Percentiles rank a stretch among this genome's conserved stretches.
Evolutionary conservation across 2,113 vertebrate genomes (phyloP).

Genomic region (Eidolon helvum): DNA sequence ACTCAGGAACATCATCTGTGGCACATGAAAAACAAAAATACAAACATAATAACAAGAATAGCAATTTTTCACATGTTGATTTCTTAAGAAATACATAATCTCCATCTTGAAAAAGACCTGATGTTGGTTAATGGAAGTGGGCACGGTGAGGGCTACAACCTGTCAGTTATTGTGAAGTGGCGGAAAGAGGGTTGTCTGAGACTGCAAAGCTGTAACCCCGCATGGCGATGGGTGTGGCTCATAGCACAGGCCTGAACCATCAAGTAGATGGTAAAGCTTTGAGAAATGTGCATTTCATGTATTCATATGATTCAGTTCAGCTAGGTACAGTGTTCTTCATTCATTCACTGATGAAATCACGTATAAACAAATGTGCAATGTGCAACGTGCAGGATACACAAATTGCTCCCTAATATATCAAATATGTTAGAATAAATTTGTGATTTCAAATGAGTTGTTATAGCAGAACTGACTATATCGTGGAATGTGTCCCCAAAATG

Average conservation of each 20-base stretch:
- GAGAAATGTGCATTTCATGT: background rate
- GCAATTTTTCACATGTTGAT: background rate
- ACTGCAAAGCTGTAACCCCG: rapidly evolving
- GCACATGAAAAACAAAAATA: background rate
- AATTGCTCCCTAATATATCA: background rate
- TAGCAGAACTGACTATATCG: background rate
- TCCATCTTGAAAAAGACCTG: background rate
- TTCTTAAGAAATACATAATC: background rate
- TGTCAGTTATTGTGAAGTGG: background rate
- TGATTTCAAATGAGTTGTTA: slow-evolving; percentile 8
- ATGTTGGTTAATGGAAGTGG: background rate
- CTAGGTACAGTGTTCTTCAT: background rate
- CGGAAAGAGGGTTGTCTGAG: background rate
- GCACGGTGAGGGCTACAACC: rapidly evolving
- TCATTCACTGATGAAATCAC: background rate
- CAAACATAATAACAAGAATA: background rate
- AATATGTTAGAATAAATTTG: background rate
- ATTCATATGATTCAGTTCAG: background rate
- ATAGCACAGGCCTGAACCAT: background rate
- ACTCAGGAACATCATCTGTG: background rate
- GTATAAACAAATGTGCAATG: background rate
- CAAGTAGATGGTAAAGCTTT: background rate
- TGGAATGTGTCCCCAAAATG: background rate
- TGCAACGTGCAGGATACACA: background rate
- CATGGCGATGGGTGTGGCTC: background rate